These are phyloP conservation scores for Cyanocitta stelleri DNA, from an alignment of 2,113 vertebrate species.

Conservation along the genomic window DNA sequence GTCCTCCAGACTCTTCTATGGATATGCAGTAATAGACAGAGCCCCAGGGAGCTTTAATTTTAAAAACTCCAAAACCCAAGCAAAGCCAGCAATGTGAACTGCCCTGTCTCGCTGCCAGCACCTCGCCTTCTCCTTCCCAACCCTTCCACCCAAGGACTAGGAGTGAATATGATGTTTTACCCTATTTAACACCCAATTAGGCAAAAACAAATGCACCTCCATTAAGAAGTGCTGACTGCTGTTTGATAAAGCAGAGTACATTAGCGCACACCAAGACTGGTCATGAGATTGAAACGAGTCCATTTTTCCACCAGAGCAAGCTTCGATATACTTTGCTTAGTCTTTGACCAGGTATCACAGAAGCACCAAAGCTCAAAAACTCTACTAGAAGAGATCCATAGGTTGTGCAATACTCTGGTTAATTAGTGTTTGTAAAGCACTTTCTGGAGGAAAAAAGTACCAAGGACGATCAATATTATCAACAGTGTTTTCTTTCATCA, in stretches of 20 bases:
- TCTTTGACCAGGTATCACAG: not conserved
- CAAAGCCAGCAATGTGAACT: not conserved
- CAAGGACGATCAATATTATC: not conserved
- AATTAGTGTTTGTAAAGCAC: not conserved
- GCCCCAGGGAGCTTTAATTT: not conserved
- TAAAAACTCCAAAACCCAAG: not conserved
- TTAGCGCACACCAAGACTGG: no score
- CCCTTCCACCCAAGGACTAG: not conserved
- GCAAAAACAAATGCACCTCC: not conserved
- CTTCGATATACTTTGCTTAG: not conserved
- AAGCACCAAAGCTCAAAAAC: not conserved
- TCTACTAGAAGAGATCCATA: not conserved
- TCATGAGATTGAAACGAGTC: not conserved
- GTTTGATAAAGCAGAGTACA: not conserved
- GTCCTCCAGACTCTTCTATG: not conserved
- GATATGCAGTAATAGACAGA: not conserved
- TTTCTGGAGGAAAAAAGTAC: not conserved
- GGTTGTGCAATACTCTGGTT: not conserved
- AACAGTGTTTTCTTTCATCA: not conserved
- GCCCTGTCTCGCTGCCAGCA: not conserved
- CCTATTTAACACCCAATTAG: not conserved
- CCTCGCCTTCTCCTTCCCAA: not conserved
- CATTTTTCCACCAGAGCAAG: not conserved
- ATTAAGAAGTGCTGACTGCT: not conserved
- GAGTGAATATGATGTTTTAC: not conserved